Conservation (phyloP, 30 jellyfish, hydroid and myxozoan genomes). For the Hydra vulgaris region DNA sequence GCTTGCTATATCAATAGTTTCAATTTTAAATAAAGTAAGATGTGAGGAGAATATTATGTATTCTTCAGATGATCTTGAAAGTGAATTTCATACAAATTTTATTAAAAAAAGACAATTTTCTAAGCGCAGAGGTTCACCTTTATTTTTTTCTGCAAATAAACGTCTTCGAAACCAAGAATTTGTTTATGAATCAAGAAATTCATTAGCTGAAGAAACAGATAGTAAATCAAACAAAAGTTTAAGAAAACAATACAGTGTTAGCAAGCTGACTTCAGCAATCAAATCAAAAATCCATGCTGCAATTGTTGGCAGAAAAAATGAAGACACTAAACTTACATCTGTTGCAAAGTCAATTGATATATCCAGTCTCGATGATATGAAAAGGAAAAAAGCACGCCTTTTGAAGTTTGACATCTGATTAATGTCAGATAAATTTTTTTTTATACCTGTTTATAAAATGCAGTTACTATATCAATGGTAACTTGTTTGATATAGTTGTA, state of each 20-base stretch:
- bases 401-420: slow-evolving; percentile 6
- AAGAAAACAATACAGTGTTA: neutral
- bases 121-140: neutral
- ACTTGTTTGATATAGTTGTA: too few relatives aligned
- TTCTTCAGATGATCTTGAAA: slow-evolving; percentile 12
- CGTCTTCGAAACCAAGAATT: neutral
- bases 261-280: slow-evolving; percentile 2
- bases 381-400: slow-evolving; percentile 22
- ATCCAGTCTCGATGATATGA: slow-evolving; percentile 11
- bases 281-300: slow-evolving; percentile 3
- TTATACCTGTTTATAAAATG: too few relatives aligned
- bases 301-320: neutral
- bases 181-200: neutral
- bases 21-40: slow-evolving; percentile 51
- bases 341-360: slow-evolving; percentile 24
- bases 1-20: slow-evolving; percentile 58
- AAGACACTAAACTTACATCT: neutral
- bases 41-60: slow-evolving; percentile 42
- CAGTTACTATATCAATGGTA: too few relatives aligned
- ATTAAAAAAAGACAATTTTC: neutral
- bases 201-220: neutral
- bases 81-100: neutral
- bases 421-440: neutral
- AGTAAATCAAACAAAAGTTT: neutral
- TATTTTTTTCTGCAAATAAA: neutral